Conservation (phyloP, 2,113 vertebrate genomes). For the Recurvirostra avosetta region DNA sequence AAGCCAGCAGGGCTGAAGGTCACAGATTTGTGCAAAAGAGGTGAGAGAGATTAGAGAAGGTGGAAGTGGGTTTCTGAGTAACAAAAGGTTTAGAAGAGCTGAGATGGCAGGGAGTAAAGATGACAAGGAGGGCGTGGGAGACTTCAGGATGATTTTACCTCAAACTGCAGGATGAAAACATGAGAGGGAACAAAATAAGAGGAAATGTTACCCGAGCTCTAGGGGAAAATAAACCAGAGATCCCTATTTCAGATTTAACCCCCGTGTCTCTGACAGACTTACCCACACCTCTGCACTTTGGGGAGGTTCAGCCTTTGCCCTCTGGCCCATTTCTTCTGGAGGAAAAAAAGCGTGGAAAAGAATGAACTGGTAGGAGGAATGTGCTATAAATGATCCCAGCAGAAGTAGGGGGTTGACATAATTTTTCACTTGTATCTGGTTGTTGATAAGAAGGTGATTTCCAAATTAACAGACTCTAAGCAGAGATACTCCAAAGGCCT, state of each 20-base stretch:
- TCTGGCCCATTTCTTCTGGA: background rate
- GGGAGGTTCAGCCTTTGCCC: background rate
- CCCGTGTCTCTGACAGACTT: background rate
- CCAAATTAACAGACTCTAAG: background rate
- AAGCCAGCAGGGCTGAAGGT: constrained; percentile 1
- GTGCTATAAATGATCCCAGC: background rate
- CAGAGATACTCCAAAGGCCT: background rate
- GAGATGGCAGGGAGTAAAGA: background rate
- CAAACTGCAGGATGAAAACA: background rate
- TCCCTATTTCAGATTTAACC: background rate
- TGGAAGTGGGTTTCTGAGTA: constrained; percentile 11
- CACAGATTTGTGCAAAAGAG: constrained; percentile 1
- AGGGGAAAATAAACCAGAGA: background rate
- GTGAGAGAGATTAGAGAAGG: background rate
- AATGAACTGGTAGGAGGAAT: background rate
- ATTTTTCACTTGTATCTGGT: background rate
- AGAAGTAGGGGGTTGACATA: background rate
- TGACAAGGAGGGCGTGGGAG: background rate
- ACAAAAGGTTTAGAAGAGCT: background rate
- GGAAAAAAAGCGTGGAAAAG: background rate
- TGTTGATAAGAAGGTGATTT: constrained; percentile 5
- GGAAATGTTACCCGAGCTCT: background rate
- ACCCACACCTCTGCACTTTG: background rate
- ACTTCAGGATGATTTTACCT: constrained; percentile 3
- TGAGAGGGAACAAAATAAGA: background rate